phyloP scores from a whole-genome alignment of 2,797 vertebrate species.

The Sphaeramia orbicularis region DNA sequence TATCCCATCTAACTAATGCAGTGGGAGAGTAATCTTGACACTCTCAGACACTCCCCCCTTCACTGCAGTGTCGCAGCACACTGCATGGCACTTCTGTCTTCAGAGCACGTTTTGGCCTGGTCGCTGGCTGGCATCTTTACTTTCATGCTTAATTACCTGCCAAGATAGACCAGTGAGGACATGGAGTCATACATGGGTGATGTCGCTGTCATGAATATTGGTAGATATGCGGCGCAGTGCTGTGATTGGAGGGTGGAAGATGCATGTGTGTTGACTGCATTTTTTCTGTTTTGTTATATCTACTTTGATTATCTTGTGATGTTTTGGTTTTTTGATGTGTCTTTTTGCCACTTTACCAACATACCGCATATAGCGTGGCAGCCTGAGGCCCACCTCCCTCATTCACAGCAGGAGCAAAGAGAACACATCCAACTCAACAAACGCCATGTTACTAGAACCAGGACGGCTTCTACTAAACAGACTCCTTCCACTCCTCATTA shows the following conservation, averaged over 20 bases:
- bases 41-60: constrained; percentile 49
- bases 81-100: constrained; percentile 69
- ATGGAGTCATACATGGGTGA: constrained; percentile 63
- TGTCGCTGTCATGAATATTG: constrained; percentile 65
- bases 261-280: neutral
- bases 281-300: constrained; percentile 4
- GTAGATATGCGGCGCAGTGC: constrained; percentile 19
- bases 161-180: constrained; percentile 72
- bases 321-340: constrained; percentile 1
- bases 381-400: constrained; percentile 32
- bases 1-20: constrained; percentile 74
- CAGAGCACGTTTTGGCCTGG: constrained; percentile 76
- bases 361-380: neutral
- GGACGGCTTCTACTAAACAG: neutral
- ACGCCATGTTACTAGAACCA: neutral
- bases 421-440: neutral
- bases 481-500: constrained; percentile 1
- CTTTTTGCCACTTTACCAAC: too few relatives aligned
- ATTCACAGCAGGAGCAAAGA: neutral
- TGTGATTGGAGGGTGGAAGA: constrained; percentile 4
- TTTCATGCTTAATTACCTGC: constrained; percentile 84
- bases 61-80: constrained; percentile 65
- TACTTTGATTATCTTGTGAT: constrained; percentile 2
- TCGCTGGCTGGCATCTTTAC: constrained; percentile 70
- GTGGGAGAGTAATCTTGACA: constrained; percentile 69